phyloP scores from a whole-genome alignment of 2,888 invertebrate species.

The Hemithea aestivaria region DNA sequence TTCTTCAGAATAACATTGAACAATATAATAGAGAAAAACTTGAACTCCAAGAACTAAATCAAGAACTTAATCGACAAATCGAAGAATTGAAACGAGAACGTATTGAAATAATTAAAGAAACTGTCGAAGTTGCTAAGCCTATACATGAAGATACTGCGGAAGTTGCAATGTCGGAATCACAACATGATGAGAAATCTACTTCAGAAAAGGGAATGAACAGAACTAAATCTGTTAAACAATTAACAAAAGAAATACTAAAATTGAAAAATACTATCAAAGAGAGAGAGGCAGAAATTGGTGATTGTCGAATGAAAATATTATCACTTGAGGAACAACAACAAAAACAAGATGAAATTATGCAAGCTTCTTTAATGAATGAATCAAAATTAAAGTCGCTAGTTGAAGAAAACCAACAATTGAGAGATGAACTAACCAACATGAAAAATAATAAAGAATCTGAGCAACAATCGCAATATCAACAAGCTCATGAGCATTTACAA shows the following conservation, averaged over 20 bases:
- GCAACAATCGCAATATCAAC: constrained; percentile 43
- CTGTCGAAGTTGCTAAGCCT: constrained; percentile 56
- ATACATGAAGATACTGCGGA: constrained; percentile 52
- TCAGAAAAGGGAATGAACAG: constrained; percentile 59
- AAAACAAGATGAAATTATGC: constrained; percentile 59
- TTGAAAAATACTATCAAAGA: constrained; percentile 72
- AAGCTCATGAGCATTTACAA: constrained; percentile 49
- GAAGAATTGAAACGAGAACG: constrained; percentile 64
- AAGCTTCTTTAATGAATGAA: constrained; percentile 54
- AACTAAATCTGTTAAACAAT: constrained; percentile 67
- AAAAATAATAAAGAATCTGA: constrained; percentile 49
- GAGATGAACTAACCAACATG: constrained; percentile 52
- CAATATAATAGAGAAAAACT: constrained; percentile 67
- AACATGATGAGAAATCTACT: constrained; percentile 57
- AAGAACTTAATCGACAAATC: constrained; percentile 61
- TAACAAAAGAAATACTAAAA: constrained; percentile 74
- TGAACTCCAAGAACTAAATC: constrained; percentile 52
- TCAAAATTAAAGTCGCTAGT: constrained; percentile 59
- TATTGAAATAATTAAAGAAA: constrained; percentile 65
- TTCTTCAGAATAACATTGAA: constrained; percentile 63
- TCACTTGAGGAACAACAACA: constrained; percentile 71
- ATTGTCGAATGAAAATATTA: constrained; percentile 74
- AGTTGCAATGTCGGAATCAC: constrained; percentile 42
- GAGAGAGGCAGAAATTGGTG: constrained; percentile 72
- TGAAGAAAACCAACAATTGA: constrained; percentile 62